Conservation (phyloP, 2,113 vertebrate genomes). For the Eretmochelys imbricata region DNA sequence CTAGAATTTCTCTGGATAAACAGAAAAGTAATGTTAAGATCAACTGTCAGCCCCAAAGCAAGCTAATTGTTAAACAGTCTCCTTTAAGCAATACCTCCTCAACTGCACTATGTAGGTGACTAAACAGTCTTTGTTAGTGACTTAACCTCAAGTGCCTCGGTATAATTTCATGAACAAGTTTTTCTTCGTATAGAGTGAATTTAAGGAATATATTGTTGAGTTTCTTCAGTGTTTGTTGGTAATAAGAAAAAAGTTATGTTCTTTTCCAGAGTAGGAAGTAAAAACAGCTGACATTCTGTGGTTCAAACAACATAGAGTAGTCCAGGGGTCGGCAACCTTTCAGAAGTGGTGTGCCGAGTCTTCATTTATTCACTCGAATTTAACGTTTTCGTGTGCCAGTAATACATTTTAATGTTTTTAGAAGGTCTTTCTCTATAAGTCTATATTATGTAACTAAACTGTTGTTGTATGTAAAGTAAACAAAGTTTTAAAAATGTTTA, state of each 20-base stretch:
- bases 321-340: too few relatives aligned
- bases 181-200: conserved; percentile 5
- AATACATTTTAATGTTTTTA: too few relatives aligned
- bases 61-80: not conserved
- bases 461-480: too few relatives aligned
- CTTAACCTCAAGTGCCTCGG: not conserved
- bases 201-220: not conserved
- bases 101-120: not conserved
- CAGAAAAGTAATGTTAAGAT: not conserved
- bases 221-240: conserved; percentile 18
- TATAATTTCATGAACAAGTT: not conserved
- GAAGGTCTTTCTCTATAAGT: too few relatives aligned
- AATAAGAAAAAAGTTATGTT: conserved; percentile 18
- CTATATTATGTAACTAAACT: too few relatives aligned
- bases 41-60: not conserved
- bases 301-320: not conserved
- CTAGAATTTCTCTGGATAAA: not conserved
- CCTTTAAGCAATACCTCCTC: not conserved
- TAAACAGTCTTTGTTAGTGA: not conserved
- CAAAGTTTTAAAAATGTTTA: too few relatives aligned
- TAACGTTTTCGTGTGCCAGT: too few relatives aligned
- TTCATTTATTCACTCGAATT: too few relatives aligned
- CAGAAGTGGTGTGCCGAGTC: too few relatives aligned
- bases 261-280: not conserved
- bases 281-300: conserved; percentile 18